Conservation (phyloP, 1,140 invertebrate genomes). For the Littorina saxatilis region DNA sequence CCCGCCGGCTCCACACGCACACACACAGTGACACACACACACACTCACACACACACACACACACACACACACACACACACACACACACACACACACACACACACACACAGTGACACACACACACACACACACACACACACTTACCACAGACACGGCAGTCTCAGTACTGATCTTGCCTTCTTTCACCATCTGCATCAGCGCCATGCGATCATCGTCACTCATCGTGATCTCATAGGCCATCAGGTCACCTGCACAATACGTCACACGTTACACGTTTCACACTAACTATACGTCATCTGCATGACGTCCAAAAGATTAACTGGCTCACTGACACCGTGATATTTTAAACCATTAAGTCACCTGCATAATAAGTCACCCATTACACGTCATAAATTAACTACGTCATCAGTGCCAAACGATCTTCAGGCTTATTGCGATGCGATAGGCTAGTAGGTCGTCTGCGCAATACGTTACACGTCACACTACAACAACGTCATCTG, state of each 20-base stretch:
- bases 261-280: background rate
- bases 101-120: slow-evolving; percentile 5
- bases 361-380: slow-evolving; percentile 38
- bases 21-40: slow-evolving; percentile 3
- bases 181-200: slow-evolving; percentile 72
- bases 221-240: slow-evolving; percentile 71
- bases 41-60: background rate
- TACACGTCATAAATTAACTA: background rate
- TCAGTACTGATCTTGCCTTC: slow-evolving; percentile 70
- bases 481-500: background rate
- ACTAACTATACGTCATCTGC: background rate
- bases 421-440: too few relatives aligned
- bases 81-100: slow-evolving; percentile 14
- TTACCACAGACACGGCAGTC: slow-evolving; percentile 65
- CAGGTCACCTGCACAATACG: slow-evolving; percentile 59
- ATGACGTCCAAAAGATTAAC: background rate
- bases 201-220: slow-evolving; percentile 71
- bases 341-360: slow-evolving; percentile 67
- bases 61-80: background rate
- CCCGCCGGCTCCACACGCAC: too few relatives aligned
- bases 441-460: too few relatives aligned
- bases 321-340: slow-evolving; percentile 69
- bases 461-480: too few relatives aligned
- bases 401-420: too few relatives aligned
- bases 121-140: slow-evolving; percentile 17